Evolutionary conservation across 2,797 vertebrate species (phyloP).

Genomic region (Tiaroga cobitis): DNA sequence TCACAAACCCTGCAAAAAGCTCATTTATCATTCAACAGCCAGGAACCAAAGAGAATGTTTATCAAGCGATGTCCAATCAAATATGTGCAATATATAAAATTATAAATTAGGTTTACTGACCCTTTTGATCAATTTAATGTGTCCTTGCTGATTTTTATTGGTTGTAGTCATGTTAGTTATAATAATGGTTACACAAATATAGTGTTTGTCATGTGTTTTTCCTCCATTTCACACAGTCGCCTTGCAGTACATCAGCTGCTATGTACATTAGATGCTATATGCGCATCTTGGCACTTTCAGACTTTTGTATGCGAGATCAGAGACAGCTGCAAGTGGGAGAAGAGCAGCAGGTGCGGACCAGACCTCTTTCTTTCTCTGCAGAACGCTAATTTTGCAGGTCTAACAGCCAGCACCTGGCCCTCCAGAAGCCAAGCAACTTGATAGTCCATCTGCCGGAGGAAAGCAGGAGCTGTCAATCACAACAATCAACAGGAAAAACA

Average conservation of each 20-base stretch:
- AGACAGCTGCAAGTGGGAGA: conserved; percentile 27
- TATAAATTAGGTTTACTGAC: background rate
- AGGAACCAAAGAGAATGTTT: background rate
- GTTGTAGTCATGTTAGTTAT: background rate
- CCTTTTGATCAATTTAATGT: background rate
- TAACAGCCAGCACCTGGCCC: conserved; percentile 31
- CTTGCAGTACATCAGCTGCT: background rate
- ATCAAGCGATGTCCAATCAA: background rate
- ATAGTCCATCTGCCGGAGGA: background rate
- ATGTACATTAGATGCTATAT: background rate
- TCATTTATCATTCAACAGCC: background rate
- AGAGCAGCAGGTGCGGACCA: conserved; percentile 46
- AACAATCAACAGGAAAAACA: background rate
- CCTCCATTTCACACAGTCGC: background rate
- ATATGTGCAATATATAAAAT: background rate
- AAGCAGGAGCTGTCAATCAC: background rate
- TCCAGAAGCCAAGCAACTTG: background rate
- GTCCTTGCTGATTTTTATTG: background rate
- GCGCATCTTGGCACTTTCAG: background rate
- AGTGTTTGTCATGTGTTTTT: background rate
- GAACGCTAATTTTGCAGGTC: conserved; percentile 32
- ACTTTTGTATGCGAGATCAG: conserved; percentile 10
- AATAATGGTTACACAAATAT: background rate
- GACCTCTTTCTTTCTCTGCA: background rate
- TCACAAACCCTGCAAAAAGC: background rate